A percentile compares a stretch with the other conserved stretches of the same genome.
Conservation (phyloP, 2,797 vertebrate species). For the Coracias cyanogaster region DNA sequence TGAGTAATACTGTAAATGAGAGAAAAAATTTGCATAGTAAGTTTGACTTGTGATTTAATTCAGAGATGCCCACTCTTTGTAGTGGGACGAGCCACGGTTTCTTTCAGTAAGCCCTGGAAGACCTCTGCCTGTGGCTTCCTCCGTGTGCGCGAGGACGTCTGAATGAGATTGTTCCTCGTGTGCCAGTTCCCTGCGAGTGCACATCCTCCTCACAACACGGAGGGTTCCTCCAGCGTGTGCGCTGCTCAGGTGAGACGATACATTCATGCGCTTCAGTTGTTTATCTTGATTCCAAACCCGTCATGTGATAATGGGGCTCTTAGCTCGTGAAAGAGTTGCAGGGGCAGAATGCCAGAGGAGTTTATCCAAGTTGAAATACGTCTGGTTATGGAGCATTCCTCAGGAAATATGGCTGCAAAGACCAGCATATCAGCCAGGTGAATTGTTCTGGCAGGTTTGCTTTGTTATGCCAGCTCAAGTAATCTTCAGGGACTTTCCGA, state of each 20-base stretch:
- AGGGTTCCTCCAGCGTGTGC: background rate
- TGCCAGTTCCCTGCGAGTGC: background rate
- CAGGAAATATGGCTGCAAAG: background rate
- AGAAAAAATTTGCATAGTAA: background rate
- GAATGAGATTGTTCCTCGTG: fast-evolving
- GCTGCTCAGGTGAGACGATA: background rate
- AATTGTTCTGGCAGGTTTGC: constrained; percentile 21
- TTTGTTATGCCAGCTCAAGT: constrained; percentile 18
- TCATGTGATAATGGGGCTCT: background rate
- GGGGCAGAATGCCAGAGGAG: background rate
- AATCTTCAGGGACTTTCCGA: background rate
- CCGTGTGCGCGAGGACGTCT: background rate
- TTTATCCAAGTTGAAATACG: background rate
- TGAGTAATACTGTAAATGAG: background rate
- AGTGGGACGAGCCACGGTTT: background rate
- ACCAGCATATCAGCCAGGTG: background rate
- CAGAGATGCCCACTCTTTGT: background rate
- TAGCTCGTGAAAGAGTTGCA: background rate
- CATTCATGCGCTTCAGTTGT: background rate
- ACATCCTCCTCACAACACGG: fast-evolving
- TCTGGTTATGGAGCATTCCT: background rate
- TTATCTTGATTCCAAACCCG: background rate
- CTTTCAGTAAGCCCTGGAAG: background rate
- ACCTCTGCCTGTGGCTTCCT: background rate
- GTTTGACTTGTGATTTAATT: background rate